A percentile compares a stretch with the other conserved stretches of the same genome.
phyloP scores from a whole-genome alignment of 2,888 invertebrate species.

The Dendrolimus houi region DNA sequence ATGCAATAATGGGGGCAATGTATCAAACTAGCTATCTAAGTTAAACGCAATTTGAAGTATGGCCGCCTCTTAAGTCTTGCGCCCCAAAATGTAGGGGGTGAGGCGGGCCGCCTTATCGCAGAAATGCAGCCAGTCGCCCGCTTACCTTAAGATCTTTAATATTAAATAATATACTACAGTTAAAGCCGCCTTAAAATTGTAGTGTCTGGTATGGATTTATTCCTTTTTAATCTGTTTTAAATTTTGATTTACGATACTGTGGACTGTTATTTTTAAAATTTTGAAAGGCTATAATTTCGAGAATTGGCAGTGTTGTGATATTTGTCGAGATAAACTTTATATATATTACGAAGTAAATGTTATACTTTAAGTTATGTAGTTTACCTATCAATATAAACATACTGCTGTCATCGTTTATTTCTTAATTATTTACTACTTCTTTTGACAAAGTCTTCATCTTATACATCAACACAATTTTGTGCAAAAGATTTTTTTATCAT shows the following conservation, averaged over 20 bases:
- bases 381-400: no score
- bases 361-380: no score
- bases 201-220: constrained; percentile 47
- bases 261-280: no score
- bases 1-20: constrained; percentile 71
- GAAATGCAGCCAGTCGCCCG: constrained; percentile 71
- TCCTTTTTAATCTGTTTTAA: constrained; percentile 11
- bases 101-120: constrained; percentile 62
- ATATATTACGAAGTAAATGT: no score
- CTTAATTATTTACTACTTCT: no score
- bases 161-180: constrained; percentile 73
- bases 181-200: constrained; percentile 52
- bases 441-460: no score
- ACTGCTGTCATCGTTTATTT: no score
- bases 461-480: no score
- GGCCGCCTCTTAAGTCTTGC: constrained; percentile 64
- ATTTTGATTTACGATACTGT: not conserved
- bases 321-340: no score
- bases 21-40: constrained; percentile 73
- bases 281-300: no score
- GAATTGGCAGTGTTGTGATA: no score
- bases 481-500: no score
- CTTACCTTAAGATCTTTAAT: constrained; percentile 76
- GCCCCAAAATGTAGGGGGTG: constrained; percentile 50
- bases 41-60: constrained; percentile 75